phyloP scores from a whole-genome alignment of 2,797 vertebrate species.

The Todus mexicanus region DNA sequence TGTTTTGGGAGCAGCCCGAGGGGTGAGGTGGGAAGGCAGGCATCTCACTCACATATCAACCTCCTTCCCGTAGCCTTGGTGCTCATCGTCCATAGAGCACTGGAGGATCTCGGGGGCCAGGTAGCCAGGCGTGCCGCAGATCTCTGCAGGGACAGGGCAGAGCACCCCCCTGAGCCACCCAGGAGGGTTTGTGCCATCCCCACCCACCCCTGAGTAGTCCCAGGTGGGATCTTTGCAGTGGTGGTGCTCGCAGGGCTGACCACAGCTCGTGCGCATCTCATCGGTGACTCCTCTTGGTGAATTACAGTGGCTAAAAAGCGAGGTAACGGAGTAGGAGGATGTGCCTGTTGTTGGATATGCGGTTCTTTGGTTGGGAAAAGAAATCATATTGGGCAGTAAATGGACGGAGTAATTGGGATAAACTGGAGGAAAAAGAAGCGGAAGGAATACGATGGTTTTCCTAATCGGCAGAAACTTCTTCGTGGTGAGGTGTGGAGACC shows the following conservation, averaged over 20 bases:
- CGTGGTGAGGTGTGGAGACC: not conserved
- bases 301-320: not conserved
- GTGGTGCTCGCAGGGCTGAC: not conserved
- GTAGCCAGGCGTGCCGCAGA: slow-evolving; percentile 95
- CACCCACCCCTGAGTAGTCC: not conserved
- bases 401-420: not conserved
- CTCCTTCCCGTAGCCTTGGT: slow-evolving; percentile 87
- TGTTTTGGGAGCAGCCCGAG: not conserved
- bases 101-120: slow-evolving; percentile 95
- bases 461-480: not conserved
- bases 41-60: slow-evolving; percentile 89
- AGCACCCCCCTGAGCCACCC: not conserved
- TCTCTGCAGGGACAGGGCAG: slow-evolving; percentile 76
- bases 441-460: not conserved
- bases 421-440: not conserved
- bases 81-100: slow-evolving; percentile 91
- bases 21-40: fast-evolving
- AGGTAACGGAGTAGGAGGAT: not conserved
- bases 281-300: not conserved
- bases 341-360: fast-evolving
- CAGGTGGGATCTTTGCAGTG: not conserved
- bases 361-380: not conserved
- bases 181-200: not conserved
- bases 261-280: not conserved
- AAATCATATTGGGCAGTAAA: not conserved